Conservation (phyloP, 1,140 invertebrate species). For the Eupeodes corollae region DNA sequence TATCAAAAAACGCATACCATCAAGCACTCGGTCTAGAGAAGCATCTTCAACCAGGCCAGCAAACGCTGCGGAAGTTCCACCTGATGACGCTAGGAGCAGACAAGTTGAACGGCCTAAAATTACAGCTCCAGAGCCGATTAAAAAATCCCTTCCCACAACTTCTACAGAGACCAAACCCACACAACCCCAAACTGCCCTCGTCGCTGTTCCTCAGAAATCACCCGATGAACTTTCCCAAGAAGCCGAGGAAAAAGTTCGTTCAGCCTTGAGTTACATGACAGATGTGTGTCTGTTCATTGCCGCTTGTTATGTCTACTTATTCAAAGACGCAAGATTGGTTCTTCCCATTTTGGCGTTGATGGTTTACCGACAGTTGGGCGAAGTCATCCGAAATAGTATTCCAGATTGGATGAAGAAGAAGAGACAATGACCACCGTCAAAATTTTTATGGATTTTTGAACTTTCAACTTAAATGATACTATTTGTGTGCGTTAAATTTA, state of each 20-base stretch:
- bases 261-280: conserved; percentile 53
- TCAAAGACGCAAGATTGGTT: conserved; percentile 62
- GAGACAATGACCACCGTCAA: too few species aligned
- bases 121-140: not conserved
- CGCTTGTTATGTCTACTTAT: conserved; percentile 65
- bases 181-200: not conserved
- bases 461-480: too few species aligned
- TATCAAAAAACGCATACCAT: conserved; percentile 23
- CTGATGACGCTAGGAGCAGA: not conserved
- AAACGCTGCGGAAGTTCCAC: not conserved
- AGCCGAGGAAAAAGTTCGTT: conserved; percentile 52
- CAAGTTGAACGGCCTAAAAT: not conserved
- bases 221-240: conserved; percentile 40
- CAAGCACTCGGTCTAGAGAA: conserved; percentile 26
- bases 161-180: not conserved
- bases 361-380: conserved; percentile 60
- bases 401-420: conserved; percentile 36
- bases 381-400: conserved; percentile 42
- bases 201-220: not conserved
- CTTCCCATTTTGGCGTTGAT: conserved; percentile 63
- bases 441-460: too few species aligned
- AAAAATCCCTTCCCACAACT: too few species aligned
- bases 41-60: conserved; percentile 19
- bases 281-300: conserved; percentile 57
- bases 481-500: too few species aligned